Evolutionary conservation across 92 coral and sea anemone genomes (phyloP).

Genomic region (Palythoa grandiflora): DNA sequence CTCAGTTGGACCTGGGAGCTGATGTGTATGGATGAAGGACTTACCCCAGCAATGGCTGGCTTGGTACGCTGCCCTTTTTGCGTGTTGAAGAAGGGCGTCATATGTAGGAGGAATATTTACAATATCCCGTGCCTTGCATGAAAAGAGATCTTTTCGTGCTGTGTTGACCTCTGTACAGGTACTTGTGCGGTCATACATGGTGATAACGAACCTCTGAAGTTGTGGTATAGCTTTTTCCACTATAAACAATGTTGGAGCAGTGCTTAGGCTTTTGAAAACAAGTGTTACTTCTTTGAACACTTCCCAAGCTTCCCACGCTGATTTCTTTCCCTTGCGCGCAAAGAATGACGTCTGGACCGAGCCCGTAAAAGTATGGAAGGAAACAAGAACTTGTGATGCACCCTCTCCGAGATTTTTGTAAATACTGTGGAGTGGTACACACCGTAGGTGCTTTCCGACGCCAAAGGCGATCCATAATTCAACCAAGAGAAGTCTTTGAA

Average conservation of each 20-base stretch:
- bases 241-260: slow-evolving; percentile 35
- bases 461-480: too few species aligned
- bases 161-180: too few species aligned
- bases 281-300: slow-evolving; percentile 38
- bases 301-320: slow-evolving; percentile 54
- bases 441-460: too few species aligned
- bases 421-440: too few species aligned
- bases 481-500: too few species aligned
- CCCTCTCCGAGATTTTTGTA: slow-evolving; percentile 33
- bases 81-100: slow-evolving; percentile 39
- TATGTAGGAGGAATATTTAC: slow-evolving; percentile 55
- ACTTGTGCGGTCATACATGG: too few species aligned
- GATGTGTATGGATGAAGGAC: too few species aligned
- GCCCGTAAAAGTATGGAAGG: slow-evolving; percentile 72
- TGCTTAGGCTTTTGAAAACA: slow-evolving; percentile 41
- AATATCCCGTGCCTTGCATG: slow-evolving; percentile 49
- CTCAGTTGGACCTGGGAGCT: too few species aligned
- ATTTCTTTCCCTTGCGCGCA: slow-evolving; percentile 42
- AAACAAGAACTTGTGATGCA: slow-evolving; percentile 58
- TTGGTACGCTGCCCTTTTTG: too few species aligned
- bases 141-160: slow-evolving; percentile 27
- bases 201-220: too few species aligned
- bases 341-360: slow-evolving; percentile 66
- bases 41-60: too few species aligned
- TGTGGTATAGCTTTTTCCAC: slow-evolving; percentile 8